Base-by-base conservation (phyloP, 1,140 invertebrate species). In the Manduca sexta region DNA sequence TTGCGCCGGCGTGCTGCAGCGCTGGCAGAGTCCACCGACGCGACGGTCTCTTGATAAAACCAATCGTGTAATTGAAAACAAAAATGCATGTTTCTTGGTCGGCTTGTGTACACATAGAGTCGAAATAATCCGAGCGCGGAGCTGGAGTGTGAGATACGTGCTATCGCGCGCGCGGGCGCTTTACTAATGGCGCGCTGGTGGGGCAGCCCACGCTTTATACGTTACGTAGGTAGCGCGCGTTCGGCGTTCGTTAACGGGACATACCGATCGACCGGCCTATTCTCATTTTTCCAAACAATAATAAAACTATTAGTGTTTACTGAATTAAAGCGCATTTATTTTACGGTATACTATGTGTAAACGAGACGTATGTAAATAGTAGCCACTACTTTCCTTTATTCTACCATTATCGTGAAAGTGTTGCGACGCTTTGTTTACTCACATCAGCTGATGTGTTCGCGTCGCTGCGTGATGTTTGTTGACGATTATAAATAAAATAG, bases 221-320 rank as follows among this genome's bases (percentile, higher is more conserved):
- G 77, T 70, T 70, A 79, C 72, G 69, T 64, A 82, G 73, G 78
- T 78, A 79, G 78, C 62, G 74, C 73, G 67, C 63, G 60, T 69
- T 26, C 21, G 21, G 21, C 21, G 21, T 26, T 79, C 61, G 69
- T 82, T 82, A 82, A 82, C 81, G 81, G 81, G 76, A 84, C 78
- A 81, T 65, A 64, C 60, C 63, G 49, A 81, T 81, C 76, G 72
- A 81, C 73, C 75, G 75, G 73, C 81, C 81, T 81, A 82, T 84
- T 82, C 76, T 79, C 78, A 74, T 81, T 81, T 81, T 80, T 77
- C 71, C 73, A 77, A 78, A 82, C 70, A 81, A 80, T 77, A 80
- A 78, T 67, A 76, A 76, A 65, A 60, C 59, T 53, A 65, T 61
- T 62, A 26, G 4, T 5, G 4, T 26, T 5, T 26, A 8, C 21